These are phyloP conservation scores for Unio delphinus DNA, from an alignment of 2,888 invertebrate genomes.

Conservation along the genomic window DNA sequence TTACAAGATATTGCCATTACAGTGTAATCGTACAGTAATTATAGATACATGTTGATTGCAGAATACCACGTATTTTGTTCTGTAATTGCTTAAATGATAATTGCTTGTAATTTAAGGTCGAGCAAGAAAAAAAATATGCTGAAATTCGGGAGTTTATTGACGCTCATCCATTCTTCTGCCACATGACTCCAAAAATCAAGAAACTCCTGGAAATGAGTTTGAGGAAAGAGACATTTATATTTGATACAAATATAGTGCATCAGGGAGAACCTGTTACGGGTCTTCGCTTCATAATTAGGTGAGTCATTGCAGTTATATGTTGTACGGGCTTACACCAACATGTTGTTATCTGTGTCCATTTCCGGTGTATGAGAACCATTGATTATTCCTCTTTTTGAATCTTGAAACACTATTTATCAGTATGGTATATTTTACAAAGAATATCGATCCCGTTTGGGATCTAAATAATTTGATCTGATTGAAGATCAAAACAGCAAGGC, in stretches of 20 bases:
- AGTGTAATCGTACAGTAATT: background rate
- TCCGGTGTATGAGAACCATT: too few relatives aligned
- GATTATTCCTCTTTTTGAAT: too few relatives aligned
- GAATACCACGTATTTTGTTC: background rate
- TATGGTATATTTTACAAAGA: too few relatives aligned
- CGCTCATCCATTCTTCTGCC: constrained; percentile 60
- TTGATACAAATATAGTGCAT: constrained; percentile 54
- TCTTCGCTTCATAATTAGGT: constrained; percentile 64
- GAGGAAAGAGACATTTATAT: constrained; percentile 57
- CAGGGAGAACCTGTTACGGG: constrained; percentile 63
- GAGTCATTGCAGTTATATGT: constrained; percentile 4
- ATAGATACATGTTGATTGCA: background rate
- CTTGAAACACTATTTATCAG: too few relatives aligned
- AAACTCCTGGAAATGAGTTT: constrained; percentile 65
- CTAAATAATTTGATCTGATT: too few relatives aligned
- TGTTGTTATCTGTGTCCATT: too few relatives aligned
- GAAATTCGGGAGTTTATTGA: constrained; percentile 61
- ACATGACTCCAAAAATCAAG: constrained; percentile 58
- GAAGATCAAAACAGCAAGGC: too few relatives aligned
- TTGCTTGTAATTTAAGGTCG: constrained; percentile 36
- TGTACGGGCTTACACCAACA: background rate
- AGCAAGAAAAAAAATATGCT: constrained; percentile 60
- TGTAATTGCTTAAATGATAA: background rate
- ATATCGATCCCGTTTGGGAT: too few relatives aligned
- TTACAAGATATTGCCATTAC: background rate